Percentiles rank a stretch among this genome's conserved stretches.
Evolutionary conservation across 2,888 invertebrate species (phyloP).

Genomic region (Autographa gamma): DNA sequence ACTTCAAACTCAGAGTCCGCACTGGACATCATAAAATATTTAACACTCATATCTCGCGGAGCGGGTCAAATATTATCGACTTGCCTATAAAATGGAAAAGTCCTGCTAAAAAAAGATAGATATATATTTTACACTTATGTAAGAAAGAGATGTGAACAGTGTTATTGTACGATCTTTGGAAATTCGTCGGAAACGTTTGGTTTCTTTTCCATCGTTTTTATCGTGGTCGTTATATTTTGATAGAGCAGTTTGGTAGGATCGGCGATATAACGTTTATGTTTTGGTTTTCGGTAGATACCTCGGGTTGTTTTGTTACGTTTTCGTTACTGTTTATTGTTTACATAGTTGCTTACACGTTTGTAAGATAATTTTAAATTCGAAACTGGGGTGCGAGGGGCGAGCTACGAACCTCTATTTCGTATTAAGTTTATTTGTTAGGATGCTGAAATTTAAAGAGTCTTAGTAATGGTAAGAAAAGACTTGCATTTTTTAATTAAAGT

Average conservation of each 20-base stretch:
- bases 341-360: slow-evolving; percentile 12
- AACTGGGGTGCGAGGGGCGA: neutral
- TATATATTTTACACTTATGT: slow-evolving; percentile 69
- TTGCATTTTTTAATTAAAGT: too few species aligned
- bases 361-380: neutral
- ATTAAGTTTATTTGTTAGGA: neutral
- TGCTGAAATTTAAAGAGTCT: neutral
- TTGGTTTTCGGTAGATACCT: slow-evolving; percentile 79
- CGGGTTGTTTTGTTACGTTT: slow-evolving; percentile 66
- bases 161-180: slow-evolving; percentile 86
- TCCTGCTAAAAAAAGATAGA: slow-evolving; percentile 77
- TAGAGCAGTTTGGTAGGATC: slow-evolving; percentile 85
- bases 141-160: slow-evolving; percentile 74
- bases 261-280: slow-evolving; percentile 88
- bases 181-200: slow-evolving; percentile 85
- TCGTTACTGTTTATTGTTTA: slow-evolving; percentile 67
- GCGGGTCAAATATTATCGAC: slow-evolving; percentile 87
- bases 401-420: neutral
- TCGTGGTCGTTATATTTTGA: slow-evolving; percentile 88
- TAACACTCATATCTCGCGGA: slow-evolving; percentile 84
- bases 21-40: slow-evolving; percentile 87
- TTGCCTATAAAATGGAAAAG: slow-evolving; percentile 84
- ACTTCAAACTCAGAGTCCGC: slow-evolving; percentile 71
- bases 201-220: slow-evolving; percentile 88
- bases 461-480: too few species aligned